Percentiles rank a stretch among this genome's conserved stretches.
Evolutionary conservation across 2,797 vertebrate species (phyloP).

Genomic region (Novumbra hubbsi): DNA sequence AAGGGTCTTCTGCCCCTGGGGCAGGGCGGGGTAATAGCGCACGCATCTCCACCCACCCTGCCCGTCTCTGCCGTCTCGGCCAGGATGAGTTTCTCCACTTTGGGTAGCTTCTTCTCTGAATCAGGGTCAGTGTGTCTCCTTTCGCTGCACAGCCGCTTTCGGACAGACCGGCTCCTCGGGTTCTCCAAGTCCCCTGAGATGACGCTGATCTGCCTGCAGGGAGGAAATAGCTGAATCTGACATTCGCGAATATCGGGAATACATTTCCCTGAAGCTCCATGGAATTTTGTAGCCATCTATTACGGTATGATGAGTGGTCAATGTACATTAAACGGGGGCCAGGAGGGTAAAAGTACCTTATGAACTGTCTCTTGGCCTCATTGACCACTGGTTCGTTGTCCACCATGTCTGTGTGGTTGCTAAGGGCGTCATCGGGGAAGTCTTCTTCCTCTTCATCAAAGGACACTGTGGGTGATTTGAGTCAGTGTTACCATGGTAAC

Average conservation of each 20-base stretch:
- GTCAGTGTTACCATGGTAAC: neutral
- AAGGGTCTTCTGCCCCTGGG: slow-evolving; percentile 86
- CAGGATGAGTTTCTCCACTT: slow-evolving; percentile 78
- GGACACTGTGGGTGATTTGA: slow-evolving; percentile 55
- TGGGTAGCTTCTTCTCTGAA: slow-evolving; percentile 64
- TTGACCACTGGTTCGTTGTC: slow-evolving; percentile 83
- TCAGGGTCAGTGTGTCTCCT: slow-evolving; percentile 67
- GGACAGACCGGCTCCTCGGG: slow-evolving; percentile 71
- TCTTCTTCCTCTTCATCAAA: slow-evolving; percentile 76
- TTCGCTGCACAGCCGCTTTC: slow-evolving; percentile 72
- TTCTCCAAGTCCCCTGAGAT: slow-evolving; percentile 84
- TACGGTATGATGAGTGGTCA: neutral
- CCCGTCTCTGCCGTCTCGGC: slow-evolving; percentile 85
- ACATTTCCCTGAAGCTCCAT: neutral
- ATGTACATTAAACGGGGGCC: neutral
- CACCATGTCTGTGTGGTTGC: slow-evolving; percentile 86
- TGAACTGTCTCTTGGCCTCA: slow-evolving; percentile 86
- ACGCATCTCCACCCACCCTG: slow-evolving; percentile 62
- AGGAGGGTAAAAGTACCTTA: slow-evolving; percentile 73
- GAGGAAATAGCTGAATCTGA: neutral
- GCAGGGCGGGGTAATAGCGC: neutral
- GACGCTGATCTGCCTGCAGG: slow-evolving; percentile 85
- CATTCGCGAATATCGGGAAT: neutral
- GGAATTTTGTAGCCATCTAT: neutral
- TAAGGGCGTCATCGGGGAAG: slow-evolving; percentile 87